These are phyloP conservation scores for Peromyscus attwateri DNA, from an alignment of 2,797 vertebrate species.

Conservation along the genomic window DNA sequence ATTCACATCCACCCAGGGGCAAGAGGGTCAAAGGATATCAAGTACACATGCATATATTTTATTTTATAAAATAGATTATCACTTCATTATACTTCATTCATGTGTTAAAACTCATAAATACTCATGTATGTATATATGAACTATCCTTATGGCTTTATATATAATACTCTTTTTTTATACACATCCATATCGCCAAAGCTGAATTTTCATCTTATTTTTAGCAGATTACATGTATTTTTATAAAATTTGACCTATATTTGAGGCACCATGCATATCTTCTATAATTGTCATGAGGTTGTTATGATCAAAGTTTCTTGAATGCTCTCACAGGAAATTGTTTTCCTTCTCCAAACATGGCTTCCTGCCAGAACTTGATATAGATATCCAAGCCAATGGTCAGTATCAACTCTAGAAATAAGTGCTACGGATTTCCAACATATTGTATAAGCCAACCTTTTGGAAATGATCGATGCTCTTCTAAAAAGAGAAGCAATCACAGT, in stretches of 20 bases:
- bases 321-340: slow-evolving; percentile 75
- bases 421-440: slow-evolving; percentile 69
- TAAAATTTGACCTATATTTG: slow-evolving; percentile 61
- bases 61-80: slow-evolving; percentile 33
- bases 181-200: slow-evolving; percentile 44
- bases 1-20: not conserved
- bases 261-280: slow-evolving; percentile 45
- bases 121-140: not conserved
- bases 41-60: not conserved
- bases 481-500: slow-evolving; percentile 40
- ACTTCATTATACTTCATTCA: not conserved
- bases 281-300: slow-evolving; percentile 50
- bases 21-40: not conserved
- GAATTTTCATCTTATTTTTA: slow-evolving; percentile 41
- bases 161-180: slow-evolving; percentile 48
- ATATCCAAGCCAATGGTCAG: slow-evolving; percentile 64
- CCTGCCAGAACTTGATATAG: slow-evolving; percentile 61
- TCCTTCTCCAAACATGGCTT: slow-evolving; percentile 69
- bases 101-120: slow-evolving; percentile 55
- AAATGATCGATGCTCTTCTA: slow-evolving; percentile 74
- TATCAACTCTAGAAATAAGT: slow-evolving; percentile 72
- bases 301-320: slow-evolving; percentile 19
- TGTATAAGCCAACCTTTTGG: slow-evolving; percentile 72
- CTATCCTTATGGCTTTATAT: slow-evolving; percentile 23
- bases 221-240: slow-evolving; percentile 62